Evolutionary conservation across 2,113 vertebrate species (phyloP), one percentile per base, ranked within the genome.

Genomic region (Silurus glanis): DNA sequence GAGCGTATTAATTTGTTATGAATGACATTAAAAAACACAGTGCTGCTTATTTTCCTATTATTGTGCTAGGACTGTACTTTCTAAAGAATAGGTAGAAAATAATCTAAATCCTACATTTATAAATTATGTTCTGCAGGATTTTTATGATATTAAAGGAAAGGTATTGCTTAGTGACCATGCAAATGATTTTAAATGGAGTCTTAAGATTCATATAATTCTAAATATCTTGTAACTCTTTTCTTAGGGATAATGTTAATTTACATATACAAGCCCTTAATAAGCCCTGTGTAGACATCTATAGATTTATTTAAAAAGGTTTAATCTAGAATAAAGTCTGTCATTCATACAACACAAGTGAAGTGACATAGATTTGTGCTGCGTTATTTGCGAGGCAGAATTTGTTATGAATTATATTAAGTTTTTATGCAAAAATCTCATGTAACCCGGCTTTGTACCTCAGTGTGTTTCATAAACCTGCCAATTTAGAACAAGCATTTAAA

Each of bases 1-100:
- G 71, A 69, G 69, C 82, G 82, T 84, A 62, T 83, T 84, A 67
- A 84, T 86, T 59, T 69, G 9, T 62, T 84, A 10, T 53, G 25
- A 69, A 55, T 47, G n/a, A 62, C 72, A 64, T 45, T 66, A 53
- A 62, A 89, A 75, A 83, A 49, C 49, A 56, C 71, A 80, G 56
- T 28, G 56, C 2, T 58, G 64, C 74, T 67, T 85, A 62, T 45
- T 67, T 55, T 51, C 14, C 67, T 71, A 37, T 74, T 19, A 61
- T 74, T 49, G 13, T 61, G 69, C 21, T 16, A 25, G 25, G 14
- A 37, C 47, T 59, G 28, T 74, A 84, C 7, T 61, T 21, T 72
- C 67, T 61, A 84, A 55, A 75, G 69, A 74, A 25, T 58, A 61
- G 61, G 37, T 17, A 61, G 6, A 59, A 80, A 80, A 37, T 56